These are phyloP conservation scores for Sterrhoptilus dennistouni DNA, from an alignment of 2,113 vertebrate species.

Conservation along the genomic window DNA sequence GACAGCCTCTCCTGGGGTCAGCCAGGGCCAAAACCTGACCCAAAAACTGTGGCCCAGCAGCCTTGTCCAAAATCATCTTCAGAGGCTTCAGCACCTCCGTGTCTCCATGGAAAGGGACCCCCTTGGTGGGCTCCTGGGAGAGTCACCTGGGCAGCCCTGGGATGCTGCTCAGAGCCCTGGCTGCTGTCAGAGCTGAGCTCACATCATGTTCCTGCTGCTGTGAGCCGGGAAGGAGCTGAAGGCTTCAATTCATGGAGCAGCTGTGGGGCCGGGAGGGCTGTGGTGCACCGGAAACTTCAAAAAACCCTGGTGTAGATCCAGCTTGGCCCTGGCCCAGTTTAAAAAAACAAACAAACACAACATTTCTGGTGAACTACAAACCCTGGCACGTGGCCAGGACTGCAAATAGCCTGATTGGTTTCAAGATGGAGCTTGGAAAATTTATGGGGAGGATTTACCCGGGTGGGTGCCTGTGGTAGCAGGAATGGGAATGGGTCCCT, in stretches of 20 bases:
- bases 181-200: not conserved
- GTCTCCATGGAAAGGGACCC: not conserved
- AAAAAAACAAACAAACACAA: constrained; percentile 51
- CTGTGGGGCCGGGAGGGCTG: not conserved
- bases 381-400: not conserved
- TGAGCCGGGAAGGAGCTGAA: not conserved
- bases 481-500: constrained; percentile 46
- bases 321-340: not conserved
- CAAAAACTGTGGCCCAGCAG: rapidly evolving
- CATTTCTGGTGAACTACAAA: constrained; percentile 56
- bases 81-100: rapidly evolving
- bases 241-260: not conserved
- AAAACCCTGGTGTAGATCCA: constrained; percentile 20
- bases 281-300: constrained; percentile 7
- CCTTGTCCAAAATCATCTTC: not conserved
- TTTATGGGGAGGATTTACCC: constrained; percentile 52
- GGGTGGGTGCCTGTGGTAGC: constrained; percentile 38
- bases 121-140: not conserved
- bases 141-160: not conserved
- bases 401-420: constrained; percentile 1
- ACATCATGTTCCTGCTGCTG: rapidly evolving
- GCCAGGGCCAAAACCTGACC: not conserved
- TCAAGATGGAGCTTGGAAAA: constrained; percentile 60
- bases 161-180: not conserved
- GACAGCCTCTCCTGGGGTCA: not conserved